A percentile compares a stretch with the other conserved stretches of the same genome.
phyloP scores from a whole-genome alignment of 2,888 invertebrate genomes.

The Pantelozetes paolii region DNA sequence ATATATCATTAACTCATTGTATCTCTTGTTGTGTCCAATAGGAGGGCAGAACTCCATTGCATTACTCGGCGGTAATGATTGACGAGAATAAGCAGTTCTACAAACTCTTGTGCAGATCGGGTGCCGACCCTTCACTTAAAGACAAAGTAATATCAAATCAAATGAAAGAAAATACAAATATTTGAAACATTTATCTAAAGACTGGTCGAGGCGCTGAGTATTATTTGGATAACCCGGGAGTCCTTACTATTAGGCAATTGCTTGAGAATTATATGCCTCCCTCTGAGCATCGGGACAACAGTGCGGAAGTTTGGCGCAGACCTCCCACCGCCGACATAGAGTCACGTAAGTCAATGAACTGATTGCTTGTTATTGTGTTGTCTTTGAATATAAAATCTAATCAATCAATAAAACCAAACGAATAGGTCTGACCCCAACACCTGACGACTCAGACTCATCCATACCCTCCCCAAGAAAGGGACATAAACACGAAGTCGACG shows the following conservation, averaged over 20 bases:
- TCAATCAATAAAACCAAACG: background rate
- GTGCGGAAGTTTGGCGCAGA: slow-evolving; percentile 47
- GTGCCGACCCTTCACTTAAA: slow-evolving; percentile 74
- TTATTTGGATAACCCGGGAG: slow-evolving; percentile 56
- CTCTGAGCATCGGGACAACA: slow-evolving; percentile 9
- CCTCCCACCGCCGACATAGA: slow-evolving; percentile 47
- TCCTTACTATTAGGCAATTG: slow-evolving; percentile 46
- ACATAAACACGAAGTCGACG: slow-evolving; percentile 27
- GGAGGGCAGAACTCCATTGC: slow-evolving; percentile 79
- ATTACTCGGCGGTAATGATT: slow-evolving; percentile 73
- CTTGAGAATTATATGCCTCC: slow-evolving; percentile 46
- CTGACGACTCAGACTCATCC: background rate
- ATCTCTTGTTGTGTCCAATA: slow-evolving; percentile 44
- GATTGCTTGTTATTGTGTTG: slow-evolving; percentile 14
- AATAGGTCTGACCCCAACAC: slow-evolving; percentile 27
- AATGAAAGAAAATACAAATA: too few species aligned
- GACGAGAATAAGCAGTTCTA: slow-evolving; percentile 74
- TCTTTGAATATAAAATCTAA: background rate
- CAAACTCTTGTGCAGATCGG: slow-evolving; percentile 70
- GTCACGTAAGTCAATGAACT: slow-evolving; percentile 44
- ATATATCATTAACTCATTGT: too few species aligned
- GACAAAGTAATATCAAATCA: slow-evolving; percentile 68
- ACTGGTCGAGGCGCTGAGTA: slow-evolving; percentile 62
- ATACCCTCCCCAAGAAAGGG: background rate
- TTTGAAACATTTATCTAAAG: background rate